A percentile compares a stretch with the other conserved stretches of the same genome.
These are phyloP conservation scores for Archilochus colubris DNA, from an alignment of 2,113 vertebrate species.

Conservation along the genomic window DNA sequence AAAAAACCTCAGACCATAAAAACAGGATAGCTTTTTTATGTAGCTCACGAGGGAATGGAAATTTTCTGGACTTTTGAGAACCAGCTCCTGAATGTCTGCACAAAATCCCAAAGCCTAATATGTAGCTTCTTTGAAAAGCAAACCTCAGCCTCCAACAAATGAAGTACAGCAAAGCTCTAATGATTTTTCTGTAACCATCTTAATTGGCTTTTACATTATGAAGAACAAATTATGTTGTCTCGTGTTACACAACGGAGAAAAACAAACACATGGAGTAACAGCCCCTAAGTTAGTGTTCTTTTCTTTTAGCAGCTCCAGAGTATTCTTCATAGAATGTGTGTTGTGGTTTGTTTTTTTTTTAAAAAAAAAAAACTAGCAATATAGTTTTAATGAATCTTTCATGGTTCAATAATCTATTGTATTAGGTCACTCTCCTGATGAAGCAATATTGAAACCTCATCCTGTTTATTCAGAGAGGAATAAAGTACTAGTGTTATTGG, in stretches of 20 bases:
- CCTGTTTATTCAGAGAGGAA: slow-evolving; percentile 19
- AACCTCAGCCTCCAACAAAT: background rate
- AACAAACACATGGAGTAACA: background rate
- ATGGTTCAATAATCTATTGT: slow-evolving; percentile 42
- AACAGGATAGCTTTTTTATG: background rate
- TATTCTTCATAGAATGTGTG: background rate
- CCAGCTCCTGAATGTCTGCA: background rate
- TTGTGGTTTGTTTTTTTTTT: background rate
- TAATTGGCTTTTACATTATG: background rate
- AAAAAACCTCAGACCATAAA: background rate
- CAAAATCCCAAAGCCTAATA: background rate
- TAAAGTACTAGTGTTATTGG: background rate
- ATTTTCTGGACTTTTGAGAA: background rate
- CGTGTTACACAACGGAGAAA: background rate
- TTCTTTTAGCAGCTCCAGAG: background rate
- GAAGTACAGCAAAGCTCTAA: background rate
- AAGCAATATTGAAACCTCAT: slow-evolving; percentile 21
- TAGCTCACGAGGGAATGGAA: background rate
- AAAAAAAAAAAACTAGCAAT: background rate
- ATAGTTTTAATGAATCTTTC: slow-evolving; percentile 52
- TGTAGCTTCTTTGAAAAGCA: background rate
- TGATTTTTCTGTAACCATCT: background rate
- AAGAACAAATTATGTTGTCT: background rate
- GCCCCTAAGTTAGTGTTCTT: background rate
- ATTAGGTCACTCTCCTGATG: slow-evolving; percentile 40